Evolutionary conservation across 2,888 invertebrate species (phyloP), one percentile per base, ranked within the genome.

Genomic region (Apamea epomidion): DNA sequence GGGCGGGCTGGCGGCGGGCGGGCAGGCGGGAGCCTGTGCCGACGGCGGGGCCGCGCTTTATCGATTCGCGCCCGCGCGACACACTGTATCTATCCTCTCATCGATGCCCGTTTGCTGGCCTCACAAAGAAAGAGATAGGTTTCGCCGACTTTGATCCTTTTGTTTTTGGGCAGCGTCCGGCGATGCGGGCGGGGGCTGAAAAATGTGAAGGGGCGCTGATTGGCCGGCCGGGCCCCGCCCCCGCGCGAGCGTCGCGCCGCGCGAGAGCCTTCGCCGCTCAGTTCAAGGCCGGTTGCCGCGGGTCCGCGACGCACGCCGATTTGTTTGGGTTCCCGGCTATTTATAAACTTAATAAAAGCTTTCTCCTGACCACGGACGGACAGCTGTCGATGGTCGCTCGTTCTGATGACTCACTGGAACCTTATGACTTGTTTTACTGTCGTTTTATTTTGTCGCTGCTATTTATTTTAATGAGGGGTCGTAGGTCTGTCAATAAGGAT

Each of bases 151-250:
- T 96, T 97, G 97, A 97, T 96, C 97, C 97, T 97, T 97, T 97
- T 97, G 97, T 97, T 97, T 97, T 97, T 97, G 97, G 97, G 97
- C 96, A 97, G 96, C 96, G 97, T 97, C 97, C 97, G 96, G 97
- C 95, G 95, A 93, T 93, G 94, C 96, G 96, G 97, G 96, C 95
- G 96, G 96, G 96, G 96, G 96, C 95, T 95, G 96, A 96, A 97
- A 97, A 97, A 96, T 96, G 95, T 94, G 94, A 94, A 95, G 96
- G 96, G 96, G 95, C 95, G 95, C 96, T 96, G 96, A 97, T 96
- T 97, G 96, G 97, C 96, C 94, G 93, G 91, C 91, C 88, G 90
- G 90, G 95, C 92, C 92, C 94, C 94, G 96, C 96, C 96, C 94
- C 95, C 94, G 94, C 95, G 93, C 94, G 91, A 91, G 91, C 92